Percentiles rank a stretch among this genome's conserved stretches.
phyloP scores from a whole-genome alignment of 2,113 vertebrate species.

The Perccottus glenii region DNA sequence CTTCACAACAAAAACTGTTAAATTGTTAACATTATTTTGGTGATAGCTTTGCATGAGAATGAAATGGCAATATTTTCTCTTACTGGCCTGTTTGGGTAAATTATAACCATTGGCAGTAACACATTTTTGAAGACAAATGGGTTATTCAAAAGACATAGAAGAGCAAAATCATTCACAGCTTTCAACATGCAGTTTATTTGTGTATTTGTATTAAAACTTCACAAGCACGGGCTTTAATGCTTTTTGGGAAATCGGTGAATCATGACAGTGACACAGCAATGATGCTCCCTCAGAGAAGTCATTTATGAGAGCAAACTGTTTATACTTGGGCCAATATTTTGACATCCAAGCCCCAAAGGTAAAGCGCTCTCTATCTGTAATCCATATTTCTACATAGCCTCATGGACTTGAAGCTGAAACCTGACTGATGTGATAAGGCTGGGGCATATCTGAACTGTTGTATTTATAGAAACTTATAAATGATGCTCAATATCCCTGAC shows the following conservation, averaged over 20 bases:
- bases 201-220: no score
- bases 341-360: conserved; percentile 11
- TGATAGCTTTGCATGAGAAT: neutral
- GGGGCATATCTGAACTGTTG: neutral
- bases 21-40: no score
- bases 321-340: neutral
- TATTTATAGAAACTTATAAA: conserved; percentile 18
- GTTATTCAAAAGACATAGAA: neutral
- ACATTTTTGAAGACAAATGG: neutral
- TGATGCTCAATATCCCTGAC: conserved; percentile 2
- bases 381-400: conserved; percentile 18
- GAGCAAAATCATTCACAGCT: no score
- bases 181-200: no score
- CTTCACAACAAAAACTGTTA: no score
- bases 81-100: neutral
- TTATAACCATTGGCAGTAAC: neutral
- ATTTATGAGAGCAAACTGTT: neutral
- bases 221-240: no score
- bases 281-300: no score
- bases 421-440: neutral
- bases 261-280: no score
- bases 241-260: no score
- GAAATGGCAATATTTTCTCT: neutral
- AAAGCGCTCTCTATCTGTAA: conserved; percentile 15
- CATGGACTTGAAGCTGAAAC: neutral